Conservation (phyloP, 2,113 vertebrate genomes). For the Ardeotis arabs region DNA sequence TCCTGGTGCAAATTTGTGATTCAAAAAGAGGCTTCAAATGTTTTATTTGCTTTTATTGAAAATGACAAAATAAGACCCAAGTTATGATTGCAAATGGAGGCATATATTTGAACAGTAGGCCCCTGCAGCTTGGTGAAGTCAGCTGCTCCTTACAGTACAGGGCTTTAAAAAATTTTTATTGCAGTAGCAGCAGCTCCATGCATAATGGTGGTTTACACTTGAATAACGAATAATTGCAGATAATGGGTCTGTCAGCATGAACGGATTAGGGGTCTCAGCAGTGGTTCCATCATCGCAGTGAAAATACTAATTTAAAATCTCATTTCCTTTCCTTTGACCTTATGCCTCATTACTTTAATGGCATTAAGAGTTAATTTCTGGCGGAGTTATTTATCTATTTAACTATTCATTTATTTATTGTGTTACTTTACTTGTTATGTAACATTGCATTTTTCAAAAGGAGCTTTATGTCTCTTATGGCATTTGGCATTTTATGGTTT, state of each 20-base stretch:
- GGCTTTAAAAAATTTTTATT: conserved; percentile 35
- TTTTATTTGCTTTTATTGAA: neutral
- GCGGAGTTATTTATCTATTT: neutral
- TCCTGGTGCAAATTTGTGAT: neutral
- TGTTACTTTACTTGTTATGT: neutral
- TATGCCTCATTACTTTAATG: conserved; percentile 58
- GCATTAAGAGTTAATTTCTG: conserved; percentile 51
- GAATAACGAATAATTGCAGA: conserved; percentile 72
- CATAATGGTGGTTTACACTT: conserved; percentile 61
- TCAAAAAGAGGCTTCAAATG: neutral
- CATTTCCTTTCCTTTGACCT: conserved; percentile 42
- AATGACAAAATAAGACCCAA: neutral
- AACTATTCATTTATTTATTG: neutral
- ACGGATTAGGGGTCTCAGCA: conserved; percentile 64
- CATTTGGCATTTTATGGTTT: neutral
- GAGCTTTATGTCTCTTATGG: neutral
- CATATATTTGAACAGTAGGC: neutral
- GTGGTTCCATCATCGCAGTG: conserved; percentile 39
- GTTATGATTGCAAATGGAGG: neutral
- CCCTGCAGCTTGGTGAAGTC: neutral
- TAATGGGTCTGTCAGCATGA: conserved; percentile 67
- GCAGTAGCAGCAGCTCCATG: conserved; percentile 7
- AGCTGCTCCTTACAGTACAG: neutral
- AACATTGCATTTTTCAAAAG: neutral
- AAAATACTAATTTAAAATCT: conserved; percentile 70